Evolutionary conservation across 2,113 vertebrate genomes (phyloP).

Genomic region (Morone saxatilis): DNA sequence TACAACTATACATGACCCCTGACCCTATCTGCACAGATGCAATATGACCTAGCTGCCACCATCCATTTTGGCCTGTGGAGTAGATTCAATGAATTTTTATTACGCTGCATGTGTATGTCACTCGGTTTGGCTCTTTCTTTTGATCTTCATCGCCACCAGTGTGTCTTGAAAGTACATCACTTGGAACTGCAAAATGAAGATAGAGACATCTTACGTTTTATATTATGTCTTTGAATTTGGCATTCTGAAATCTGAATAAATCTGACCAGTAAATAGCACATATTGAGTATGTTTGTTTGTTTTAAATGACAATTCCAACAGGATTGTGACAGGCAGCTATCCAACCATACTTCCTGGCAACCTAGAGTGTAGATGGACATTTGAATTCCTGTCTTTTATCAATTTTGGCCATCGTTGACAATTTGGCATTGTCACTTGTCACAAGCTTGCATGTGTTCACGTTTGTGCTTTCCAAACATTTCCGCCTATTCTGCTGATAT

Average conservation of each 20-base stretch:
- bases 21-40: conserved; percentile 90
- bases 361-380: conserved; percentile 33
- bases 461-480: conserved; percentile 46
- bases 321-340: conserved; percentile 59
- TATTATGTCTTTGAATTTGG: conserved; percentile 30
- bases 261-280: conserved; percentile 47
- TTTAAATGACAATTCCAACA: conserved; percentile 57
- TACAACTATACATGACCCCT: conserved; percentile 90
- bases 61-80: conserved; percentile 92
- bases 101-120: conserved; percentile 79
- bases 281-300: conserved; percentile 55
- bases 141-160: conserved; percentile 68
- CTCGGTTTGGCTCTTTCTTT: conserved; percentile 65
- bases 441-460: conserved; percentile 60
- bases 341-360: conserved; percentile 62
- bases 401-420: conserved; percentile 54
- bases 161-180: conserved; percentile 64
- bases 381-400: conserved; percentile 57
- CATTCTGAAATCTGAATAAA: conserved; percentile 28
- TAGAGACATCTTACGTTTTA: conserved; percentile 6
- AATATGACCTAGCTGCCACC: conserved; percentile 96
- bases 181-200: conserved; percentile 24
- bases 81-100: conserved; percentile 99
- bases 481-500: conserved; percentile 22
- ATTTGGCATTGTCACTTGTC: conserved; percentile 57